Percentiles rank a stretch among this genome's conserved stretches.
Conservation (phyloP, 2,888 invertebrate genomes). For the Baccha elongata region DNA sequence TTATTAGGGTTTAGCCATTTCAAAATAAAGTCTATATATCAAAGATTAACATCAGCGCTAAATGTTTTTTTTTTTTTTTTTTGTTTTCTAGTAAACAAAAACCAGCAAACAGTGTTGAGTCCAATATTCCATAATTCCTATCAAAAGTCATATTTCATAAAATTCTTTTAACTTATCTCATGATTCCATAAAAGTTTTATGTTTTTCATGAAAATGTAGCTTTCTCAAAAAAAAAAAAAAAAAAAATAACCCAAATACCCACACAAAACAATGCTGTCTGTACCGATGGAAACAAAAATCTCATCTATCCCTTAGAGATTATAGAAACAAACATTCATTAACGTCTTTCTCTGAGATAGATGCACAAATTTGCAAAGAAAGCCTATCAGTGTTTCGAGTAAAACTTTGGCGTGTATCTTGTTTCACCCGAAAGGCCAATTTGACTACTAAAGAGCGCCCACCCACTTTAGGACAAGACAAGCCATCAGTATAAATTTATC, state of each 20-base stretch:
- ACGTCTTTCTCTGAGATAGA: slow-evolving; percentile 1
- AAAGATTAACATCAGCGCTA: no score
- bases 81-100: no score
- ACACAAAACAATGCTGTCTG: not conserved
- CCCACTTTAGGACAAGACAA: slow-evolving; percentile 1
- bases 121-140: no score
- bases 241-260: not conserved
- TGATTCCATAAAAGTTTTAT: slow-evolving; percentile 15
- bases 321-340: slow-evolving; percentile 27
- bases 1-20: no score
- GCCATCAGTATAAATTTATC: slow-evolving; percentile 17
- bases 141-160: not conserved
- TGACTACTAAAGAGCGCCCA: not conserved
- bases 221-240: not conserved
- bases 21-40: no score
- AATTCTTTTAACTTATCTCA: not conserved
- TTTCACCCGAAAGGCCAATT: slow-evolving; percentile 28
- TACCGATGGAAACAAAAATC: not conserved
- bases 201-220: not conserved
- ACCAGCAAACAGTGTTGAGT: no score
- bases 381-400: slow-evolving; percentile 20
- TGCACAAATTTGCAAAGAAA: slow-evolving; percentile 14
- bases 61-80: no score
- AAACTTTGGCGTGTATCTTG: slow-evolving; percentile 41
- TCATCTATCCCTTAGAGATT: slow-evolving; percentile 15